Base-by-base conservation (phyloP, 2,113 vertebrate species). In the Alces alces region DNA sequence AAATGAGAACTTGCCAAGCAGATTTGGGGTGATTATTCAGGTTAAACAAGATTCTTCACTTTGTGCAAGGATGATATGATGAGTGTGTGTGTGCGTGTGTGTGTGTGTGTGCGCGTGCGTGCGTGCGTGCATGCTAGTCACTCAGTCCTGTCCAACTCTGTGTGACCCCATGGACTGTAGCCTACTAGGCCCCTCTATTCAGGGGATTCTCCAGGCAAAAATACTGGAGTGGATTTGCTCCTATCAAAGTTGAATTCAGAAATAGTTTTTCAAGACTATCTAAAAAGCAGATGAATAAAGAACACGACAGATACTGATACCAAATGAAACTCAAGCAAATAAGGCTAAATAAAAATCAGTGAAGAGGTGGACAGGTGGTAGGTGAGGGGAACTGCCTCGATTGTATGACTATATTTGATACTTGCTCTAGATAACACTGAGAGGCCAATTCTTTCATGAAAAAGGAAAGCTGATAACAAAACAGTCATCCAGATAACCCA, bases 281-380 rank as follows among this genome's bases (percentile, higher is more conserved):
- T 92, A 83, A 73, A 39, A 73, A 85, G 28, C 73, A 54, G 58
- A 89, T 5, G 28, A 57, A 50, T 66, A 90, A 87, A 83, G 79
- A 76, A 25, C 19, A 23, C 58, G 55, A 80, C 47, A 89, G 86
- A 45, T 43, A 86, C 2, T 23, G 55, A 86, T 52, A 83, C 7
- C 17, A 76, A 89, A 33, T 45, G 82, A 96, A 97, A 76, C 58
- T 17, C 76, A 54, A 94, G 79, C 58, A 93, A 73, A 52, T 96
- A 50, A 36, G 23, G 39, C 64, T 80, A 76, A 76, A 86, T 52
- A 39, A 89, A 97, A 78, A 30, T 78, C 70, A 93, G 54, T 16
- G 23, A 89, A 86, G 52, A 70, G 50, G 5, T 87, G 15, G 43
- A 86, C 54, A 73, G 60, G 23, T 91, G 61, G 88, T 43, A 52